Base-by-base conservation (phyloP, 2,888 invertebrate genomes). In the Piscicola geometra region DNA sequence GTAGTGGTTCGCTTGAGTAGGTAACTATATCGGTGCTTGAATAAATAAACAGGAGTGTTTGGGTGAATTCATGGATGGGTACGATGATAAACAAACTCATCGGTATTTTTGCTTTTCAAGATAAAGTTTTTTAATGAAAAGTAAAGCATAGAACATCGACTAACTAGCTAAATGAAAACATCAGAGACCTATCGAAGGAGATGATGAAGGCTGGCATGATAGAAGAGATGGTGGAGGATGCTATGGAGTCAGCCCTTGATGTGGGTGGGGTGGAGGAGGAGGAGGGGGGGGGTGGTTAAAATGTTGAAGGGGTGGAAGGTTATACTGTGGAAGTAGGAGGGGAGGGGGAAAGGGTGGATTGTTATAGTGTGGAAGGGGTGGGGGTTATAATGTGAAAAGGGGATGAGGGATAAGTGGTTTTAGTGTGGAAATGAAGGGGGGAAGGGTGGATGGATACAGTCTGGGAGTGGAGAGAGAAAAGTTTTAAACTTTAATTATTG, bases 191-290 rank as follows among this genome's bases (percentile, higher is more conserved):
- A 88, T 96, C 97, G 0, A 94, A 93, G 83, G 99, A 99, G 88
- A 99, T 99, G 98, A 98, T 95, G 93, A 92, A 91, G 86, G 95
- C 96, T 0, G 98, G 98, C 28, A 97, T 99, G 77, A 94, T 99
- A 75, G 98, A 99, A 85, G 99, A 99, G 87, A 96, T 99, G 97
- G 87, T 99, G 64, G 97, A 98, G 80, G 99, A 99, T 84, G 94
- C 96, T 41, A 91, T 99, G 90, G 94, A 96, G 78, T 30, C 36
- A 9, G 50, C 32, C n/a, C 33, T 75, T n/a, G 90, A 95, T 81
- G 94, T 94, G 84, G 89, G 97, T 89, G 99, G 99, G 83, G 96
- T 96, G 82, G 94, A 93, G 81, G 94, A 93, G 81, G 97, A 94
- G 3, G 93, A 96, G 85, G 90, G 90, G 79, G 96, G 97, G 88